Evolutionary conservation across 1,140 invertebrate genomes (phyloP), one percentile per base, ranked within the genome.

Genomic region (Leptonema lineaticorne): DNA sequence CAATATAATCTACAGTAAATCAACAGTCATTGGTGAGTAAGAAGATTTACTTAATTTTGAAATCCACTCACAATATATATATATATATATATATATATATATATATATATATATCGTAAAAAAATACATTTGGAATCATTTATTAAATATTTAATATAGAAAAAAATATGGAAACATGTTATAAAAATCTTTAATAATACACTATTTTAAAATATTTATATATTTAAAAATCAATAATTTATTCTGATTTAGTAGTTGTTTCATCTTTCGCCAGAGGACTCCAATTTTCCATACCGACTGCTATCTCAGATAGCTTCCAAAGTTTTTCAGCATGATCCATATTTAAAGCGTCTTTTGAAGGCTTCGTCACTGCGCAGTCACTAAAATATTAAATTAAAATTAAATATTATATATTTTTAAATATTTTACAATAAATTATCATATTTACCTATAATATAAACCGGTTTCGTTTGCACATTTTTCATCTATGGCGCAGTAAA

Each of bases 261-360:
- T 60, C 14, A 37, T 60, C 33, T 2, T 2, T 7, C 20, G 58
- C 27, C 7, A 60, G 79, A 0, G 78, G 78, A 66, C 80, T 74
- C 65, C 72, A 79, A 56, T 77, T 75, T 33, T 79, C 77, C 20
- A 88, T 74, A 37, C 84, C 81, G 7, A 87, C 85, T 14, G 86
- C 69, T 58, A 84, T 80, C 18, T 86, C 79, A 74, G 90, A 93
- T 27, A 86, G 78, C 4, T 87, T 81, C 92, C 92, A 95, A n/a
- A 95, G 76, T 77, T 83, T 86, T 74, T 88, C 83, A 50, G 83
- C 84, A n/a, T 85, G 82, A 56, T 85, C 82, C 28, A 83, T 76
- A 72, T 88, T 83, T 37, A 75, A 68, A 0, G 85, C 87, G 41
- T 75, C 77, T 18, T 71, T 41, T 0, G 81, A 74, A 1, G 84